Evolutionary conservation across 2,888 invertebrate genomes (phyloP), one percentile per base, ranked within the genome.

Genomic region (Parnassius mnemosyne): DNA sequence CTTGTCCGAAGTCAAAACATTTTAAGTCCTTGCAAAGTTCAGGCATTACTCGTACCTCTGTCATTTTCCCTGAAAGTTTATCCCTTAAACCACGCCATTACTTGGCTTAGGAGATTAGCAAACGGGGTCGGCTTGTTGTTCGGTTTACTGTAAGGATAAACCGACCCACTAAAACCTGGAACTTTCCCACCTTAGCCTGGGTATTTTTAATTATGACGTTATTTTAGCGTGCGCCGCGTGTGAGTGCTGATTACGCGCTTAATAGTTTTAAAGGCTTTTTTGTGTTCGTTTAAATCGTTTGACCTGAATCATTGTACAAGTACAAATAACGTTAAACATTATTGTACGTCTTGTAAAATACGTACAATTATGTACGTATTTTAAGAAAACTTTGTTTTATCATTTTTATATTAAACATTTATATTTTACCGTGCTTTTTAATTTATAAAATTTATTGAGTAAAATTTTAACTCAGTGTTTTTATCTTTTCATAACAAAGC

Each of bases 81-180:
- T 84, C 74, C 78, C 83, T 85, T 81, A 77, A 69, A 71, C 81
- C 82, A 75, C 50, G 69, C 74, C 76, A 73, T 81, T 80, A 79
- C 83, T 82, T 81, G 82, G 84, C 84, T 87, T 85, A 86, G 83
- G 80, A 87, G 88, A 88, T 88, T 88, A 88, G 84, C 80, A 78
- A 84, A 81, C 79, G 79, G 79, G 80, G 79, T 84, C 62, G 62
- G 54, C 58, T 50, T 58, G 62, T 63, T 63, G 62, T 63, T 63
- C 58, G 62, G 62, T 63, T 63, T 63, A 63, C 58, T 63, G 62
- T 63, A 54, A 85, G 79, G 84, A 80, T 81, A 85, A 85, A 85
- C 83, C 82, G 75, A 71, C 68, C 74, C 69, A 77, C 77, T 79
- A 81, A 13, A 84, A 81, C 78, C 80, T 75, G 66, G 75, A 71